These are phyloP conservation scores for Athalia rosae DNA, from an alignment of 2,888 invertebrate species.

Conservation along the genomic window DNA sequence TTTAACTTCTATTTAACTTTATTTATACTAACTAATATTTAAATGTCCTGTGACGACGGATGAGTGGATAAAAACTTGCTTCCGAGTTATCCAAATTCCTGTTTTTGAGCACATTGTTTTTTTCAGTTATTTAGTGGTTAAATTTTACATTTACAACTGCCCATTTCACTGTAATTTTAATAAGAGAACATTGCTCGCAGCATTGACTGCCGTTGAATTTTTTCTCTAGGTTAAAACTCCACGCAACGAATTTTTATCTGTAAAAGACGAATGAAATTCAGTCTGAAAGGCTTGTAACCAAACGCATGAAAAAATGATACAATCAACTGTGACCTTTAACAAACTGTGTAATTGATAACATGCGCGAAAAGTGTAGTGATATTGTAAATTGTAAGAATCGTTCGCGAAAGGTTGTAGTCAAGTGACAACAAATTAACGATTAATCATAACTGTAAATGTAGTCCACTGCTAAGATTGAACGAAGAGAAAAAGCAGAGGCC, in stretches of 20 bases:
- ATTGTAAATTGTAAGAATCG: constrained; percentile 28
- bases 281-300: background rate
- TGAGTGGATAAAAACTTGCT: constrained; percentile 4
- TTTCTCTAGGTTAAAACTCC: too few species aligned
- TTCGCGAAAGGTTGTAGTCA: background rate
- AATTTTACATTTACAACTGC: background rate
- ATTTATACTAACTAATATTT: background rate
- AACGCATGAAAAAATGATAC: constrained; percentile 1
- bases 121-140: background rate
- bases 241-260: too few species aligned
- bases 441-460: constrained; percentile 10
- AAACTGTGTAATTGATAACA: constrained; percentile 10
- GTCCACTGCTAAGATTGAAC: background rate
- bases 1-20: too few species aligned
- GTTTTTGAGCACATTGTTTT: background rate
- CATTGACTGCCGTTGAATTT: too few species aligned
- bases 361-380: constrained; percentile 8
- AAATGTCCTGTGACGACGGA: background rate
- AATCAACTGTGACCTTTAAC: background rate
- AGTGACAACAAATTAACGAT: constrained; percentile 19
- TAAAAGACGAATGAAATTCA: background rate
- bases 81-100: background rate
- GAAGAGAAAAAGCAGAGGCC: background rate
- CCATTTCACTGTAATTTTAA: too few species aligned
- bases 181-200: too few species aligned